Evolutionary conservation across 2,797 vertebrate species (phyloP).

Genomic region (Salarias fasciatus): DNA sequence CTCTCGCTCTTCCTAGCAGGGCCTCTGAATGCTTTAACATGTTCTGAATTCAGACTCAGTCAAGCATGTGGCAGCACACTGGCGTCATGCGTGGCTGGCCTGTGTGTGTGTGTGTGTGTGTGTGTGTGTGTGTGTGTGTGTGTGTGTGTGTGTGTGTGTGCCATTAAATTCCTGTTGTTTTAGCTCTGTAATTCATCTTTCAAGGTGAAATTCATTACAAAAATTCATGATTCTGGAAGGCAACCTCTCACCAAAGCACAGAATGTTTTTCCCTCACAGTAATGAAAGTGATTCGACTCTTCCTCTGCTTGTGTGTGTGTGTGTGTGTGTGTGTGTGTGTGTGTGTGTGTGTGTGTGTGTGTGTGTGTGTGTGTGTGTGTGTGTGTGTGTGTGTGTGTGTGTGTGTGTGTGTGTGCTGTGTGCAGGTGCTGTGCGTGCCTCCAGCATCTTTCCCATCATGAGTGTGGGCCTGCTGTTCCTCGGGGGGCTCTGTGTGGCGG

Average conservation of each 20-base stretch:
- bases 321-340: too few relatives aligned
- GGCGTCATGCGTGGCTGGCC: conserved; percentile 37
- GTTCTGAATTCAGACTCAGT: conserved; percentile 62
- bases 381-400: too few relatives aligned
- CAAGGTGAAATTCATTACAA: background rate
- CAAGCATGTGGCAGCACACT: conserved; percentile 51
- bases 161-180: too few relatives aligned
- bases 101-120: conserved; percentile 17
- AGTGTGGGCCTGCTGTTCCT: conserved; percentile 97
- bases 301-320: conserved; percentile 29
- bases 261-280: background rate
- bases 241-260: background rate
- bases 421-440: conserved; percentile 93
- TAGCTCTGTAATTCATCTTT: background rate
- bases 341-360: too few relatives aligned
- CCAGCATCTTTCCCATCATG: conserved; percentile 98
- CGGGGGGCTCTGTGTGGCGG: conserved; percentile 95
- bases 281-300: background rate
- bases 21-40: conserved; percentile 59
- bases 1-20: conserved; percentile 20
- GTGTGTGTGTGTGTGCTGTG: conserved; percentile 39
- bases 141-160: too few relatives aligned
- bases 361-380: too few relatives aligned
- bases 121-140: too few relatives aligned
- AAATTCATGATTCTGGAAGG: too few relatives aligned